Evolutionary conservation across 1,140 invertebrate species (phyloP).

Genomic region (Holotrichia oblita): DNA sequence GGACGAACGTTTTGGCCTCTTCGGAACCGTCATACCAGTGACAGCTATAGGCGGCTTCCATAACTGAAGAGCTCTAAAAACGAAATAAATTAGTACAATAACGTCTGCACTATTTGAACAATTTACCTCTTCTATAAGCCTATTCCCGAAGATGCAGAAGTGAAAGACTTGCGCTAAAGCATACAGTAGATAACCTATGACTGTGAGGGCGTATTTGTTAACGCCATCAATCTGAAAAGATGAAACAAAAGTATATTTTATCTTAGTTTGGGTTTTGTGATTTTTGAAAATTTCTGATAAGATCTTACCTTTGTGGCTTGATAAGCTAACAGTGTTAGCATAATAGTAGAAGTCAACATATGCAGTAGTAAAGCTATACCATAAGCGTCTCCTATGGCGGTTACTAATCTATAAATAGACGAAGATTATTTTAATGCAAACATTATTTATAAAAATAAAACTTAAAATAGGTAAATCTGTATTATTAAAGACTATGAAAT

Average conservation of each 20-base stretch:
- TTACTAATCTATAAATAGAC: constrained; percentile 70
- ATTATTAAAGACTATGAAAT: too few species aligned
- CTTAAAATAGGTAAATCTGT: too few species aligned
- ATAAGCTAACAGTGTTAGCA: constrained; percentile 81
- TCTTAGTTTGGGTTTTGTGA: too few species aligned
- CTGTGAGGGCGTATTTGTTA: constrained; percentile 78
- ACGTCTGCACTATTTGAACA: too few species aligned
- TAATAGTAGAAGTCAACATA: constrained; percentile 85
- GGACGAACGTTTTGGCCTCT: constrained; percentile 87
- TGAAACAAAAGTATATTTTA: too few species aligned
- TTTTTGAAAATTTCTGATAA: too few species aligned
- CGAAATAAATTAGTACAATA: background rate
- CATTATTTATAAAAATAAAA: too few species aligned
- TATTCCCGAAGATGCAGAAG: constrained; percentile 86
- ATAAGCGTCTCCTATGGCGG: constrained; percentile 81
- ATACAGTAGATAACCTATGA: constrained; percentile 80
- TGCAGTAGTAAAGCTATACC: constrained; percentile 81
- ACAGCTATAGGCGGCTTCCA: constrained; percentile 88
- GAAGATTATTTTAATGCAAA: too few species aligned
- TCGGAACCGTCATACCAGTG: constrained; percentile 90
- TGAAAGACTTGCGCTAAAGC: constrained; percentile 83
- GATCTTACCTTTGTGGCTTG: constrained; percentile 80
- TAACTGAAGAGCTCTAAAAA: constrained; percentile 82
- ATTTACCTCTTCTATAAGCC: constrained; percentile 87
- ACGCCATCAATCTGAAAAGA: constrained; percentile 72